Evolutionary conservation across 2,888 invertebrate species (phyloP), one percentile per base, ranked within the genome.

Genomic region (Dexiosoma caninum): DNA sequence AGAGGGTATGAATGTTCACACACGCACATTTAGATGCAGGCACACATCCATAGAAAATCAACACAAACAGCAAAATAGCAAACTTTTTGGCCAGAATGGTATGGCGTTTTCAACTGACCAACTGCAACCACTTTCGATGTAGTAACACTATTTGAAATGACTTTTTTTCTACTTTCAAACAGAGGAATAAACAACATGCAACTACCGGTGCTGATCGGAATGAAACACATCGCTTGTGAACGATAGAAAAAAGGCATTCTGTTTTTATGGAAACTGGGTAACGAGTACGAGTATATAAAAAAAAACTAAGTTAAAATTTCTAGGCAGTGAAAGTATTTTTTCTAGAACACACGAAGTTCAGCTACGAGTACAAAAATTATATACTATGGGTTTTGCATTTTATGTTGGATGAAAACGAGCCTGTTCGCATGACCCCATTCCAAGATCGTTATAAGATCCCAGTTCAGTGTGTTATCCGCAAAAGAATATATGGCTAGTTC

Each of bases 111-210:
- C 51, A 60, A 59, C 69, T 62, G 46, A 69, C 60, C 60, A 76
- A 19, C 21, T 60, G 16, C n/a, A 69, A 69, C 76, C 80, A 60
- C 60, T 62, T 69, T 71, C 55, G 64, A 40, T 66, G 35, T 60
- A 62, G 59, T 67, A 67, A 66, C 71, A 46, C 67, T 72, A 76
- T 72, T 72, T 81, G 76, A 81, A 62, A 76, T 67, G 62, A 57
- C 67, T 80, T 75, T 76, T 75, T 79, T 40, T 60, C 2, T 21
- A 53, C 12, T 44, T 42, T 21, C 51, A 51, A 60, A 9, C 51
- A 57, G 21, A 14, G 10, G 10, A 19, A 60, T 35, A 35, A 49
- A 75, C 67, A 80, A 71, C 55, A 53, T 67, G 49, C 60, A 80
- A 76, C 80, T 67, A 72, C 80, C 67, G 71, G 49, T 49, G 72